phyloP scores from a whole-genome alignment of 2,797 vertebrate genomes.

The Anguilla pacifica region DNA sequence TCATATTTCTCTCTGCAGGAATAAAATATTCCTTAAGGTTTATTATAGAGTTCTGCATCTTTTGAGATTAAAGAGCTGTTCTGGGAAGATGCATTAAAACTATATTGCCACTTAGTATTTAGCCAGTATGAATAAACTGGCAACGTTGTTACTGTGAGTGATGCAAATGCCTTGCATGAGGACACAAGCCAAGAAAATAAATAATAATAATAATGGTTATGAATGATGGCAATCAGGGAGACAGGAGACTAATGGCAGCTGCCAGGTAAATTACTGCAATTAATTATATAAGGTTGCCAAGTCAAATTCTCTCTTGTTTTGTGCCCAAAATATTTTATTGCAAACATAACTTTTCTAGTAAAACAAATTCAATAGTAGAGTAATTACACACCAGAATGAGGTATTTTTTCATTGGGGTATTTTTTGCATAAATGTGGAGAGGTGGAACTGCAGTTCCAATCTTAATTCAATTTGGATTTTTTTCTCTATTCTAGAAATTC shows the following conservation, averaged over 20 bases:
- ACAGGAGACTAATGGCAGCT: not conserved
- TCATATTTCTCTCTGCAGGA: not conserved
- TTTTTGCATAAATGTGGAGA: not conserved
- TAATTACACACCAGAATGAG: not conserved
- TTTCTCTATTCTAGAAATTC: not conserved
- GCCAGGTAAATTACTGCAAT: not conserved
- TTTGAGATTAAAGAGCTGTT: not conserved
- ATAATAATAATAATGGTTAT: conserved; percentile 5
- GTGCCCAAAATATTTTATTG: not conserved
- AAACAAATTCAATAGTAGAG: not conserved
- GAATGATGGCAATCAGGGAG: not conserved
- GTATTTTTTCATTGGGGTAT: not conserved
- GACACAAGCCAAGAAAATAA: not conserved
- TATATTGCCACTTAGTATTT: not conserved
- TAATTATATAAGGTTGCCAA: not conserved
- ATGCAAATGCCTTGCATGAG: not conserved
- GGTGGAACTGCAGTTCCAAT: not conserved
- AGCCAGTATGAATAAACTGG: not conserved
- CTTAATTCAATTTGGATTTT: conserved; percentile 1
- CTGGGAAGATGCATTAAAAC: conserved; percentile 4
- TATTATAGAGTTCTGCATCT: not conserved
- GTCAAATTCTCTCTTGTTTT: not conserved
- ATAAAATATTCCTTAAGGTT: not conserved
- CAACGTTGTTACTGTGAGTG: not conserved
- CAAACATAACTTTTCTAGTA: not conserved